phyloP scores from a whole-genome alignment of 2,888 invertebrate species.

The Lepas anatifera region DNA sequence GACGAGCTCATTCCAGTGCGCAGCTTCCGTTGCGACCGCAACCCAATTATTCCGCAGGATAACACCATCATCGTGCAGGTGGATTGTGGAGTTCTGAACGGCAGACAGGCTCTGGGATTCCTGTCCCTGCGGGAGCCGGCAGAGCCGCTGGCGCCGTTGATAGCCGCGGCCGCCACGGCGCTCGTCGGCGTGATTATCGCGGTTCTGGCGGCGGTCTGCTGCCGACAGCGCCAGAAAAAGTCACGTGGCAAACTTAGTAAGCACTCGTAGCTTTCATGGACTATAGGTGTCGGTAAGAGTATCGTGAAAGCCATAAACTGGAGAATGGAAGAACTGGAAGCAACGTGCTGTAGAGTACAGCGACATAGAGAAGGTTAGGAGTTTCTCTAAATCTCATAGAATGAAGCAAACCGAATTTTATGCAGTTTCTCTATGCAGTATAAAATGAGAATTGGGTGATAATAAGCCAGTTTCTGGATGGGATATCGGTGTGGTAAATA shows the following conservation, averaged over 20 bases:
- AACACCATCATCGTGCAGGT: slow-evolving; percentile 45
- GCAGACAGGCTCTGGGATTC: slow-evolving; percentile 22
- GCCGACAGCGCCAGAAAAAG: slow-evolving; percentile 20
- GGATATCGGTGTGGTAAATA: too few relatives aligned
- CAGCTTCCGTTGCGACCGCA: slow-evolving; percentile 30
- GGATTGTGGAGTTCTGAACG: slow-evolving; percentile 23
- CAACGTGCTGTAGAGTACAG: too few relatives aligned
- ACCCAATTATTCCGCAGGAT: slow-evolving; percentile 69
- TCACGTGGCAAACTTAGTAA: slow-evolving; percentile 18
- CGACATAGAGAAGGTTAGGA: too few relatives aligned
- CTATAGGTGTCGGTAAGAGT: too few relatives aligned
- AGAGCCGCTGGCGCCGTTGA: slow-evolving; percentile 19
- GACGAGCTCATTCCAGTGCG: slow-evolving; percentile 45
- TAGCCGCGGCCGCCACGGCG: slow-evolving; percentile 21
- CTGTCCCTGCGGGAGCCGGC: slow-evolving; percentile 20
- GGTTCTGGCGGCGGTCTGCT: slow-evolving; percentile 19
- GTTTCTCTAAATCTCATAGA: too few relatives aligned
- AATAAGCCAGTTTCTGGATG: too few relatives aligned
- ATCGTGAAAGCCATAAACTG: too few relatives aligned
- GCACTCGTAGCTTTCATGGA: neutral
- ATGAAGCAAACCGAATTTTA: too few relatives aligned
- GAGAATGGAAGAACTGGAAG: too few relatives aligned
- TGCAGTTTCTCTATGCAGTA: too few relatives aligned
- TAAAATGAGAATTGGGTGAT: too few relatives aligned
- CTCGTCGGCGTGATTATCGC: slow-evolving; percentile 18